phyloP scores from a whole-genome alignment of 1,140 invertebrate genomes.

The Caerostris darwini region DNA sequence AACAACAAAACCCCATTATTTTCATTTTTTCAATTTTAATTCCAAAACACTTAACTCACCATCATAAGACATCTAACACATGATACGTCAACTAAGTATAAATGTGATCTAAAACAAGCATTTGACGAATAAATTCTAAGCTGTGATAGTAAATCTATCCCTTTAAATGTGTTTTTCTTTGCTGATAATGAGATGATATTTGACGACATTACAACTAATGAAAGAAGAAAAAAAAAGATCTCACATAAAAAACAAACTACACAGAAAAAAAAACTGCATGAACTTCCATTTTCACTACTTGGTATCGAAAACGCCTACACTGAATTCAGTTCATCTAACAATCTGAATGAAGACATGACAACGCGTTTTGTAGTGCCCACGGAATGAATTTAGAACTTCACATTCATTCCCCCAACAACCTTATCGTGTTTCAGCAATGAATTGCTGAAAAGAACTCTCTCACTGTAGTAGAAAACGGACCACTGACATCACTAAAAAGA shows the following conservation, averaged over 20 bases:
- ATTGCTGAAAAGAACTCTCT: slow-evolving; percentile 8
- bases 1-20: background rate
- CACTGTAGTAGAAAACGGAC: slow-evolving; percentile 2
- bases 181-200: slow-evolving; percentile 19
- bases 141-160: background rate
- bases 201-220: background rate
- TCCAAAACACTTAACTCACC: background rate
- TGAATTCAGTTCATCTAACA: slow-evolving; percentile 30
- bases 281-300: slow-evolving; percentile 30
- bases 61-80: background rate
- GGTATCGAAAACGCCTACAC: slow-evolving; percentile 44
- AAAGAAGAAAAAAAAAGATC: slow-evolving; percentile 19
- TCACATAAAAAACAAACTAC: background rate
- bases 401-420: background rate
- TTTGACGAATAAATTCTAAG: background rate
- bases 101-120: background rate
- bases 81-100: background rate
- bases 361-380: background rate
- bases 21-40: background rate
- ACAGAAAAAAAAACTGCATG: background rate
- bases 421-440: slow-evolving; percentile 30
- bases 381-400: slow-evolving; percentile 33
- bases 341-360: slow-evolving; percentile 42
- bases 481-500: slow-evolving; percentile 23
- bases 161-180: background rate